phyloP scores from a whole-genome alignment of 2,113 vertebrate genomes.

The Bucco capensis region DNA sequence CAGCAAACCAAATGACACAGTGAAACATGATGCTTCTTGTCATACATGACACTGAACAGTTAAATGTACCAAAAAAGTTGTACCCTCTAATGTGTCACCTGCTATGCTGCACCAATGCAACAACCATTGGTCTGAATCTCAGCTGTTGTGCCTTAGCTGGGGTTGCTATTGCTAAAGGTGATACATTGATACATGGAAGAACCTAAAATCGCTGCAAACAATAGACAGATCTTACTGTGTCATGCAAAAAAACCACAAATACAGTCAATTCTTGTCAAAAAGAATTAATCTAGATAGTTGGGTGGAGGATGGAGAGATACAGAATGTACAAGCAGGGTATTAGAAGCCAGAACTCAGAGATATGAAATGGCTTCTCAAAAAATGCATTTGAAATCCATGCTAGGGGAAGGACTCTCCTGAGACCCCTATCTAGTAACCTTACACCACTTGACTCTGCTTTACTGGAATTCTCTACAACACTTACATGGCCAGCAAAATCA shows the following conservation, averaged over 20 bases:
- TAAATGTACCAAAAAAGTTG: conserved; percentile 20
- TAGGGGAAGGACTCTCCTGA: background rate
- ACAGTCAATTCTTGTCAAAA: background rate
- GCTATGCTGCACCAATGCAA: background rate
- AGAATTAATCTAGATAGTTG: background rate
- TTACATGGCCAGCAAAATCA: background rate
- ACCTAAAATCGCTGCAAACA: background rate
- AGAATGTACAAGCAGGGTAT: background rate
- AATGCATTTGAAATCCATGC: background rate
- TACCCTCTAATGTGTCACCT: conserved; percentile 9
- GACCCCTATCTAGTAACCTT: background rate
- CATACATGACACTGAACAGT: conserved; percentile 27
- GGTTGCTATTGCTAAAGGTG: background rate
- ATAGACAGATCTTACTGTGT: background rate
- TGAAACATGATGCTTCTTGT: conserved; percentile 54
- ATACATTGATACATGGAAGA: background rate
- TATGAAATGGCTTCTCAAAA: background rate
- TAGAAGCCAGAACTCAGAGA: background rate
- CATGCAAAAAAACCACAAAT: background rate
- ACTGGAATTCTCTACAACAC: fast-evolving
- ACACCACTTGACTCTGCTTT: background rate
- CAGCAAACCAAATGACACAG: conserved; percentile 51
- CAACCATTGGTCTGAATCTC: background rate
- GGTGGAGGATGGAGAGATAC: background rate
- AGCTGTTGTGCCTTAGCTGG: background rate